Conservation (phyloP, 2,113 vertebrate genomes). For the Cacatua alba region DNA sequence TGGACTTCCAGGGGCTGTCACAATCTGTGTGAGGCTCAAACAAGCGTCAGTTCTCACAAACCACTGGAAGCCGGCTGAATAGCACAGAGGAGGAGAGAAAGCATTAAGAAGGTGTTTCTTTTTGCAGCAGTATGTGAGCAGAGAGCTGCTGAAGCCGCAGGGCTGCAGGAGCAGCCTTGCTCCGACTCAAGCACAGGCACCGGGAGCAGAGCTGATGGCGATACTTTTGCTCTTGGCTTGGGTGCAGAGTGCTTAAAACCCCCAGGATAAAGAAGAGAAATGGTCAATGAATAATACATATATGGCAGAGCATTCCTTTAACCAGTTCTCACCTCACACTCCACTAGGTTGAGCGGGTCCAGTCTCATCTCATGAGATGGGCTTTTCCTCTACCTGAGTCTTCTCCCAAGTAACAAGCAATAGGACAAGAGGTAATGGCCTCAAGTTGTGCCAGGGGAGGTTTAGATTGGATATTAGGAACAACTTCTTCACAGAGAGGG, state of each 20-base stretch:
- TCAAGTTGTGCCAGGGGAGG: background rate
- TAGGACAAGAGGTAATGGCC: background rate
- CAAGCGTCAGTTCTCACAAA: background rate
- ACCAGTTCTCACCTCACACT: background rate
- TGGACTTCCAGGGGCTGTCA: background rate
- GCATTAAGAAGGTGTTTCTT: conserved; percentile 7
- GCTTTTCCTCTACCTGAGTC: background rate
- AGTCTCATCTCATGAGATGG: background rate
- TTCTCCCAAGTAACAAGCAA: background rate
- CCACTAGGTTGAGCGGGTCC: background rate
- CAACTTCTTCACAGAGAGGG: background rate
- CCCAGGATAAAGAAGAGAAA: background rate
- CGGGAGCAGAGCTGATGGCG: background rate
- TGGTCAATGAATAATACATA: conserved; percentile 31
- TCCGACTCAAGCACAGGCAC: conserved; percentile 3
- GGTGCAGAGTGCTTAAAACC: conserved; percentile 10
- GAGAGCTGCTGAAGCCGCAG: conserved; percentile 45
- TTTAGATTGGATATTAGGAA: background rate
- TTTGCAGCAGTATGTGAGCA: conserved; percentile 6
- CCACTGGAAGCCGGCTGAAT: background rate
- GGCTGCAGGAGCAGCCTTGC: conserved; percentile 24
- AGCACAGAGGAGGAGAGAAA: background rate
- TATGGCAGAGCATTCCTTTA: conserved; percentile 57
- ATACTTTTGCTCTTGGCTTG: background rate
- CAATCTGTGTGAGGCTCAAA: background rate